Percentiles rank a stretch among this genome's conserved stretches.
Evolutionary conservation across 2,888 invertebrate species (phyloP).

Genomic region (Eupeodes latifasciatus): DNA sequence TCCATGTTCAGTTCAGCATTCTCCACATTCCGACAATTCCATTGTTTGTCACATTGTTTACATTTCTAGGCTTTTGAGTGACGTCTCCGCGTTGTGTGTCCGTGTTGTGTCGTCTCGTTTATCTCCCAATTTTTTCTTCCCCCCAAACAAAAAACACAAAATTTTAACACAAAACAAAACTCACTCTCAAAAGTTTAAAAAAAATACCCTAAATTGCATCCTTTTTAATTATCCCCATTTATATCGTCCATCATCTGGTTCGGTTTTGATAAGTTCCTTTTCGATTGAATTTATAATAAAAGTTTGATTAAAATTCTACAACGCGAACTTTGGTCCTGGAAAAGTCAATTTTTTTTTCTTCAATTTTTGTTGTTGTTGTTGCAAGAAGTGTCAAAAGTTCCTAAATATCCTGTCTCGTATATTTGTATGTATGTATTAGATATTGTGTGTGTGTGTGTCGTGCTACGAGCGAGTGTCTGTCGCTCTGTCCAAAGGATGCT

Average conservation of each 20-base stretch:
- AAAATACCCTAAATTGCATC: slow-evolving; percentile 43
- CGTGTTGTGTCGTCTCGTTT: slow-evolving; percentile 74
- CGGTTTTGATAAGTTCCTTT: slow-evolving; percentile 53
- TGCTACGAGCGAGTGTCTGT: slow-evolving; percentile 7
- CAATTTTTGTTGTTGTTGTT: no score
- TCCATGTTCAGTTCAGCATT: slow-evolving; percentile 76
- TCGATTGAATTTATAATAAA: slow-evolving; percentile 45
- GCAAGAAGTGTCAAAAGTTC: slow-evolving; percentile 73
- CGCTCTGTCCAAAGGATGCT: slow-evolving; percentile 52
- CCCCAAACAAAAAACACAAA: slow-evolving; percentile 57
- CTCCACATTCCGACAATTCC: slow-evolving; percentile 76
- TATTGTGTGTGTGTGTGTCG: slow-evolving; percentile 17
- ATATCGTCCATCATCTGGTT: slow-evolving; percentile 56
- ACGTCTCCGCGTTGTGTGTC: slow-evolving; percentile 76
- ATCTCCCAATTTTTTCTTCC: slow-evolving; percentile 76
- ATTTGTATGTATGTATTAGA: neutral
- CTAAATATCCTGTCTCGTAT: slow-evolving; percentile 58
- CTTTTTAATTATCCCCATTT: slow-evolving; percentile 60
- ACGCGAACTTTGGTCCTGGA: slow-evolving; percentile 57
- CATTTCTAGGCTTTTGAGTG: slow-evolving; percentile 75
- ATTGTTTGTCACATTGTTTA: slow-evolving; percentile 77
- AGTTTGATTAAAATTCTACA: slow-evolving; percentile 45
- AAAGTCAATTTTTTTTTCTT: slow-evolving; percentile 71
- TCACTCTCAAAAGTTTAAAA: slow-evolving; percentile 41
- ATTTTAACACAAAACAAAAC: slow-evolving; percentile 44